Conservation (phyloP, 2,797 vertebrate genomes). For the Geotrypetes seraphini region DNA sequence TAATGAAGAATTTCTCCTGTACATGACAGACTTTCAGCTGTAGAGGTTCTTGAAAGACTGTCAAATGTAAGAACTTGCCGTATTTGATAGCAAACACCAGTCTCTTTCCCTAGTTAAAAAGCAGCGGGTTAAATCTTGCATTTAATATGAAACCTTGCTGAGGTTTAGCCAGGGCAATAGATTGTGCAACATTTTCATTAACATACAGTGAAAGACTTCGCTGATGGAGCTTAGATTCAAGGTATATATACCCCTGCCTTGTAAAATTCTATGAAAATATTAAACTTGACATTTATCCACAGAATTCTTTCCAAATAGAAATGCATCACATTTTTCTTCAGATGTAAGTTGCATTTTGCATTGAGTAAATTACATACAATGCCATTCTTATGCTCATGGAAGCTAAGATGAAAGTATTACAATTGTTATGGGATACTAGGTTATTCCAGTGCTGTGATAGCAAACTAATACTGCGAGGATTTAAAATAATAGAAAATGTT, state of each 20-base stretch:
- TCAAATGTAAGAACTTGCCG: too few species aligned
- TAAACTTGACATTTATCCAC: constrained; percentile 20
- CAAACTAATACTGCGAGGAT: constrained; percentile 65
- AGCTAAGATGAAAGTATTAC: constrained; percentile 22
- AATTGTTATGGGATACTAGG: constrained; percentile 19
- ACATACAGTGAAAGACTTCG: too few species aligned
- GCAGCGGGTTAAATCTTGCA: too few species aligned
- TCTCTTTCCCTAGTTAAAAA: too few species aligned
- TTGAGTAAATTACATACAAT: constrained; percentile 20
- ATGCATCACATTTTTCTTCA: constrained; percentile 13
- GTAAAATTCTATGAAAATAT: constrained; percentile 13
- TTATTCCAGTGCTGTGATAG: constrained; percentile 35
- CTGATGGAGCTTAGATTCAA: too few species aligned
- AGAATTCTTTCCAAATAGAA: constrained; percentile 13
- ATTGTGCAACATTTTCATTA: too few species aligned
- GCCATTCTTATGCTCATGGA: constrained; percentile 14
- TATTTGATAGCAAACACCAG: too few species aligned
- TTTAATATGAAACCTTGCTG: too few species aligned
- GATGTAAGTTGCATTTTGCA: constrained; percentile 16
- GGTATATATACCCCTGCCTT: too few species aligned
- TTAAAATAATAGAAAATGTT: constrained; percentile 77
- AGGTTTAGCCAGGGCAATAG: too few species aligned
- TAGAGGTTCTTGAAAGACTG: too few species aligned
- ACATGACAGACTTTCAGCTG: constrained; percentile 5
- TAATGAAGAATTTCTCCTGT: too few species aligned